phyloP scores from a whole-genome alignment of 2,113 vertebrate genomes.

The Saimiri boliviensis region DNA sequence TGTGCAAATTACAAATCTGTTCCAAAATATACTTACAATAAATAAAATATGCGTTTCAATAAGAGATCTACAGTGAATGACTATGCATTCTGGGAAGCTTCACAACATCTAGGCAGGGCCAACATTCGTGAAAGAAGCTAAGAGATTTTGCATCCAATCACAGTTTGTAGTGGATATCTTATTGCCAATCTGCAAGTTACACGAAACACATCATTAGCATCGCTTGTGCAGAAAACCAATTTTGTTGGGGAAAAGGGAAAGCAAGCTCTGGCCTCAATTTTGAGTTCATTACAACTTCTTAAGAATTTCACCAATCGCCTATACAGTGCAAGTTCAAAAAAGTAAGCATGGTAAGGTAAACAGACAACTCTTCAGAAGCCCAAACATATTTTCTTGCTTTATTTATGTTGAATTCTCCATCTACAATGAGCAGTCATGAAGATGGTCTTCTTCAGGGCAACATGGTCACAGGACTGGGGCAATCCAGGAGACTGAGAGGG shows the following conservation, averaged over 20 bases:
- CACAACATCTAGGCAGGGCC: constrained; percentile 37
- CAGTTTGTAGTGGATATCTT: constrained; percentile 72
- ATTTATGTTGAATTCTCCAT: too few species aligned
- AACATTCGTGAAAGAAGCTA: background rate
- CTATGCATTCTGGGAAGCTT: constrained; percentile 56
- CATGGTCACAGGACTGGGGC: too few species aligned
- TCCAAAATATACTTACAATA: constrained; percentile 79
- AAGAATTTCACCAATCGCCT: constrained; percentile 63
- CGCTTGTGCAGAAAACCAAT: constrained; percentile 43
- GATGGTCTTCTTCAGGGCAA: too few species aligned
- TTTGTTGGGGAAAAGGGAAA: constrained; percentile 9
- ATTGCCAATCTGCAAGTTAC: constrained; percentile 71
- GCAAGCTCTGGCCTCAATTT: constrained; percentile 73
- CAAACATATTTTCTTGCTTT: too few species aligned
- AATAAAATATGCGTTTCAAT: constrained; percentile 70
- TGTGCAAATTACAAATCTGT: constrained; percentile 76
- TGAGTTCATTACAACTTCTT: constrained; percentile 71
- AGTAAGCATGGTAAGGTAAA: too few species aligned
- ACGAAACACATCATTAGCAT: constrained; percentile 45
- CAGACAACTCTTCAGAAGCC: too few species aligned
- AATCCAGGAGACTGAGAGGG: too few species aligned
- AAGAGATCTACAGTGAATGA: constrained; percentile 65
- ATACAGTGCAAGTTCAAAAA: too few species aligned
- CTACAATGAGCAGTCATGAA: too few species aligned
- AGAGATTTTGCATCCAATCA: constrained; percentile 63